phyloP scores from a whole-genome alignment of 2,113 vertebrate species.

The Megaleporinus macrocephalus region DNA sequence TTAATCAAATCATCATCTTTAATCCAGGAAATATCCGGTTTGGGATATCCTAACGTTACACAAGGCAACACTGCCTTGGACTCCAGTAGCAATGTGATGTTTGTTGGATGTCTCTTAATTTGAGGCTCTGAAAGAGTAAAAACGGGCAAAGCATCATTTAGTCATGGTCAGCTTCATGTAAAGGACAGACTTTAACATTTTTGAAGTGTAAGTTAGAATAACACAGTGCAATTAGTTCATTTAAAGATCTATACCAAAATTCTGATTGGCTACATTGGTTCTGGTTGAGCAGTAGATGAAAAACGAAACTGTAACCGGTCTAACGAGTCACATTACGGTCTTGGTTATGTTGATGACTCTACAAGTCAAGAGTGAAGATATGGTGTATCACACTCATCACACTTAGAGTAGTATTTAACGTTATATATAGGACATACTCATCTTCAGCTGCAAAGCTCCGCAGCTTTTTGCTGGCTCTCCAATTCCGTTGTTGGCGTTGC shows the following conservation, averaged over 20 bases:
- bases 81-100: conserved; percentile 88
- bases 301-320: too few species aligned
- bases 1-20: conserved; percentile 90
- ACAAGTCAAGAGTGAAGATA: not conserved
- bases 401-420: not conserved
- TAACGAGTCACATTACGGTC: too few species aligned
- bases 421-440: conserved; percentile 83
- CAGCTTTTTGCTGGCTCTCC: conserved; percentile 90
- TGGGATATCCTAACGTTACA: conserved; percentile 92
- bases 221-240: too few species aligned
- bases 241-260: too few species aligned
- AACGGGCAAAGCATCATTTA: too few species aligned
- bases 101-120: conserved; percentile 91
- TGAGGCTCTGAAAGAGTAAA: conserved; percentile 86
- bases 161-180: too few species aligned
- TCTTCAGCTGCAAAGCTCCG: conserved; percentile 97
- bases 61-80: conserved; percentile 95
- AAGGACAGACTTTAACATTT: too few species aligned
- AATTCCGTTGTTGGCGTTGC: conserved; percentile 87
- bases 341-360: not conserved
- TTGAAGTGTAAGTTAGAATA: too few species aligned
- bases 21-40: conserved; percentile 93
- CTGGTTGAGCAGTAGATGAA: too few species aligned
- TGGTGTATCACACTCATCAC: not conserved
- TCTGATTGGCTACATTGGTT: too few species aligned